A percentile compares a stretch with the other conserved stretches of the same genome.
Conservation (phyloP, 2,888 invertebrate species). For the Microchrysa polita region DNA sequence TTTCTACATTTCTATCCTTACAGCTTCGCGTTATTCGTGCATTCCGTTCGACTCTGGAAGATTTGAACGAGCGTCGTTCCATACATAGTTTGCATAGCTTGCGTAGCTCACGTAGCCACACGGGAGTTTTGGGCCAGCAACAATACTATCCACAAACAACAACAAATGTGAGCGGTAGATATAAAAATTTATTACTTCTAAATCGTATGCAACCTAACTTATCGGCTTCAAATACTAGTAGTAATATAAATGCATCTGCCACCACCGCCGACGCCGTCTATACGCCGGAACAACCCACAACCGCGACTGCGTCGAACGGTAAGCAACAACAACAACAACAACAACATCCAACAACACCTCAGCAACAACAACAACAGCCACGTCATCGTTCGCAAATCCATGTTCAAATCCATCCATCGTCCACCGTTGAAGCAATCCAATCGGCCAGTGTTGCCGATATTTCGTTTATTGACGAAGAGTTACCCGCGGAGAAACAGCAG, state of each 20-base stretch:
- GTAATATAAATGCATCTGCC: conserved; percentile 54
- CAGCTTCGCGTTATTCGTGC: conserved; percentile 99
- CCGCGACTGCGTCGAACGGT: no score
- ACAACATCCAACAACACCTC: conserved; percentile 11
- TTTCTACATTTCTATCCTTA: conserved; percentile 68
- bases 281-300: conserved; percentile 41
- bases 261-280: conserved; percentile 39
- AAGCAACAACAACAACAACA: conserved; percentile 48
- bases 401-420: conserved; percentile 37
- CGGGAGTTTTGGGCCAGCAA: conserved; percentile 65
- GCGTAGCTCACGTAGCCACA: conserved; percentile 80
- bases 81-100: conserved; percentile 96
- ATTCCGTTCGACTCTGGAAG: conserved; percentile 99
- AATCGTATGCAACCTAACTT: conserved; percentile 49
- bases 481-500: conserved; percentile 53
- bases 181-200: conserved; percentile 59
- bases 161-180: conserved; percentile 53
- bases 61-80: conserved; percentile 98
- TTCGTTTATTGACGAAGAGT: conserved; percentile 76
- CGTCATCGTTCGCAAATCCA: background rate
- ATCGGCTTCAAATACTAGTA: conserved; percentile 46
- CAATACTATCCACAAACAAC: conserved; percentile 51
- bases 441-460: conserved; percentile 69
- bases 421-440: conserved; percentile 27
- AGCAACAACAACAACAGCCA: conserved; percentile 18